Conservation (phyloP, 2,113 vertebrate species). For the Menidia beryllina region DNA sequence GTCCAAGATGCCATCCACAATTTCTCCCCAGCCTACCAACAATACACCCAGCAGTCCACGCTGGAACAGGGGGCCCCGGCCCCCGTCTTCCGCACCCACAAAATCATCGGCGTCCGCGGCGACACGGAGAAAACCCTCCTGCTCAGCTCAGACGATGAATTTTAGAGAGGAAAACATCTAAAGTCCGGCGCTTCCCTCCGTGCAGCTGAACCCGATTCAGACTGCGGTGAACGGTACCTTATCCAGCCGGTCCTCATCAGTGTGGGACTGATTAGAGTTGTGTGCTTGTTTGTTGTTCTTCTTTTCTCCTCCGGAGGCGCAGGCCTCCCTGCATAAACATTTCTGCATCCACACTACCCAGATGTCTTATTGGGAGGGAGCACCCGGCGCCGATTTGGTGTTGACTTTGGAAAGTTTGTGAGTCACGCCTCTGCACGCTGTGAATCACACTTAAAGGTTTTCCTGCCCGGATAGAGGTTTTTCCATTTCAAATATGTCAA, state of each 20-base stretch:
- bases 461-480: constrained; percentile 4
- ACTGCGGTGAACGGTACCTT: neutral
- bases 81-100: constrained; percentile 81
- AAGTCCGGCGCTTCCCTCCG: neutral
- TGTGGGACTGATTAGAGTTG: constrained; percentile 4
- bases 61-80: constrained; percentile 87
- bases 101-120: constrained; percentile 72
- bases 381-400: neutral
- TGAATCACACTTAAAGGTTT: constrained; percentile 11
- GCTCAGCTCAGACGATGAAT: constrained; percentile 96
- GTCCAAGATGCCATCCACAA: constrained; percentile 98
- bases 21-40: constrained; percentile 98
- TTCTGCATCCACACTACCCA: neutral
- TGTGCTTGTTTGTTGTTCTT: constrained; percentile 25
- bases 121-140: constrained; percentile 96
- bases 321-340: constrained; percentile 2
- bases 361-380: neutral
- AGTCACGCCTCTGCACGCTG: constrained; percentile 20
- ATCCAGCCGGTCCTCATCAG: constrained; percentile 1
- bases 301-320: neutral
- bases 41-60: constrained; percentile 97
- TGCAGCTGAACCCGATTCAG: neutral
- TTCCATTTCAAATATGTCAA: constrained; percentile 13
- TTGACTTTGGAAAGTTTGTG: constrained; percentile 39
- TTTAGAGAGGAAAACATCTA: constrained; percentile 74